These are phyloP conservation scores for Nothocercus nigrocapillus DNA, from an alignment of 2,113 vertebrate genomes.

Conservation along the genomic window DNA sequence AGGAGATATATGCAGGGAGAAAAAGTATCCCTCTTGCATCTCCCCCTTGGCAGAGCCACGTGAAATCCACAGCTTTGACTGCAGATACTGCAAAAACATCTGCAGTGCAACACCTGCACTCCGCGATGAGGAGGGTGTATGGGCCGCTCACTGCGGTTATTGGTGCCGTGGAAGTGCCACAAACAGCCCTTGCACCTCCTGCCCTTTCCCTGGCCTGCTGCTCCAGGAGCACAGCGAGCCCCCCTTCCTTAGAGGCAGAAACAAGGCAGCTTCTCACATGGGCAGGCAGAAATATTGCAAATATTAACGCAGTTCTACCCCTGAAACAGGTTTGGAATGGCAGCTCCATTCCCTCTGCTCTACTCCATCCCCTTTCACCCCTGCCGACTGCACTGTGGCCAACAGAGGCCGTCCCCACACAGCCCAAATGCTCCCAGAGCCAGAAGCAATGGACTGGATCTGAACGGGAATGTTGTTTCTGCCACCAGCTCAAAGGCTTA, in stretches of 20 bases:
- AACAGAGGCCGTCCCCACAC: background rate
- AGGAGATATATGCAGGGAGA: background rate
- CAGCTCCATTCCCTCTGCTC: background rate
- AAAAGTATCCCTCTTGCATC: background rate
- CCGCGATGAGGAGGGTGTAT: fast-evolving
- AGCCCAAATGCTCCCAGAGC: background rate
- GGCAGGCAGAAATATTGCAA: background rate
- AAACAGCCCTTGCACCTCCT: background rate
- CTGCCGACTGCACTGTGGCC: background rate
- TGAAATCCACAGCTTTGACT: background rate
- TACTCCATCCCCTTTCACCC: background rate
- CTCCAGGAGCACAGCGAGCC: background rate
- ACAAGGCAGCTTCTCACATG: background rate
- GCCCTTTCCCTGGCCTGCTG: background rate
- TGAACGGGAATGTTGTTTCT: background rate
- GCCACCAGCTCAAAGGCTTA: background rate
- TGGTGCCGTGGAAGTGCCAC: background rate
- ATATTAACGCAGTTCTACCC: background rate
- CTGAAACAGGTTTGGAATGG: background rate
- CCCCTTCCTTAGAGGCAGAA: background rate
- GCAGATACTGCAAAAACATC: background rate
- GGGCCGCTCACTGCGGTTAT: background rate
- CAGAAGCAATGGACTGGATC: background rate
- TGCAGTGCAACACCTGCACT: background rate
- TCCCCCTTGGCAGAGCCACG: background rate